Conservation (phyloP, 2,888 invertebrate genomes). For the Nomada goodeniana region DNA sequence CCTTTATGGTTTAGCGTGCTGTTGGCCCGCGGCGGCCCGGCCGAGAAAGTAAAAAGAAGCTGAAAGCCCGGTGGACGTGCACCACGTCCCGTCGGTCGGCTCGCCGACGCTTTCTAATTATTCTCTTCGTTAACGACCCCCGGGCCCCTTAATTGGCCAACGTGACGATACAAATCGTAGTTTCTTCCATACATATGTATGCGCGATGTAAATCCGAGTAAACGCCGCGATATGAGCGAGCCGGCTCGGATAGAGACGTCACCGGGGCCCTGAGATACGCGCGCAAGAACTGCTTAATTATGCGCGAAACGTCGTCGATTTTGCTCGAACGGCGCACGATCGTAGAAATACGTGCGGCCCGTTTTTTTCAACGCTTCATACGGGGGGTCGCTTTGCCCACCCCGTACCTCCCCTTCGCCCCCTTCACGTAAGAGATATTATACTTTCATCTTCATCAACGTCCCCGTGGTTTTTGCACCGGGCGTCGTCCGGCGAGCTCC, state of each 20-base stretch:
- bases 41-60: constrained; percentile 24
- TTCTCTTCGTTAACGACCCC: constrained; percentile 74
- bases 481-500: neutral
- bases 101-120: constrained; percentile 67
- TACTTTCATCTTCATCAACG: neutral
- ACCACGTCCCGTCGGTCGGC: constrained; percentile 18
- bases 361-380: constrained; percentile 3
- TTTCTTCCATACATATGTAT: constrained; percentile 60
- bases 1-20: neutral
- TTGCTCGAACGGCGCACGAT: neutral
- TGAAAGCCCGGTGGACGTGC: constrained; percentile 28
- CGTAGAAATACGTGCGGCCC: constrained; percentile 2
- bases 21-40: constrained; percentile 5
- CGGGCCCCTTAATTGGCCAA: constrained; percentile 70
- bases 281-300: constrained; percentile 53
- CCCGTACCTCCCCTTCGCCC: no score
- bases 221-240: constrained; percentile 53
- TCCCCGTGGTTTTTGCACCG: neutral
- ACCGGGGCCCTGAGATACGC: constrained; percentile 28
- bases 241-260: constrained; percentile 51
- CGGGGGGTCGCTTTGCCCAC: neutral
- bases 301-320: constrained; percentile 42
- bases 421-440: neutral
- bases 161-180: constrained; percentile 66
- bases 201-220: constrained; percentile 58